Percentiles rank a stretch among this genome's conserved stretches.
These are phyloP conservation scores for Bufo bufo DNA, from an alignment of 2,113 vertebrate species.

Conservation along the genomic window DNA sequence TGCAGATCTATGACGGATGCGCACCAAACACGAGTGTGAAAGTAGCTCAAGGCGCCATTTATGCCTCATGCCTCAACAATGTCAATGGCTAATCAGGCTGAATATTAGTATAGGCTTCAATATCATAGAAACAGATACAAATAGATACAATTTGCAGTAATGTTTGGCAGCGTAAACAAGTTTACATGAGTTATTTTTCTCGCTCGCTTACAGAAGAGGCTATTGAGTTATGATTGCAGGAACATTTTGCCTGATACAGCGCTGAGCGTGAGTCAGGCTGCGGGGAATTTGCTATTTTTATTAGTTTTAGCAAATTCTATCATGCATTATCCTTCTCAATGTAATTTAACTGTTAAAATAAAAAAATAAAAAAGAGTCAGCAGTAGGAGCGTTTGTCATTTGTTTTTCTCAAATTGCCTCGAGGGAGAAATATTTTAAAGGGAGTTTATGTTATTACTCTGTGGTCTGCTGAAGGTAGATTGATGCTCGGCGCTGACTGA, in stretches of 20 bases:
- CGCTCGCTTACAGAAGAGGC: slow-evolving; percentile 28
- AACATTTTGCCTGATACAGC: slow-evolving; percentile 42
- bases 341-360: slow-evolving; percentile 26
- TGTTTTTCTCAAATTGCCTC: not conserved
- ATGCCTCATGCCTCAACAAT: too few relatives aligned
- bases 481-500: not conserved
- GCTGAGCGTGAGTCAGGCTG: slow-evolving; percentile 36
- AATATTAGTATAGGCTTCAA: too few relatives aligned
- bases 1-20: too few relatives aligned
- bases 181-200: slow-evolving; percentile 29
- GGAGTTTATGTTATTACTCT: not conserved
- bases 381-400: not conserved
- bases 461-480: not conserved
- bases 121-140: not conserved
- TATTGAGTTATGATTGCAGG: slow-evolving; percentile 40
- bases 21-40: too few relatives aligned
- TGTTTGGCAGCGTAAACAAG: not conserved
- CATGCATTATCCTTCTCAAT: not conserved
- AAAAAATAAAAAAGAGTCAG: slow-evolving; percentile 4
- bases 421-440: not conserved
- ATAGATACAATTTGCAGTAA: not conserved
- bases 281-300: slow-evolving; percentile 42
- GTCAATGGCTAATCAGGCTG: too few relatives aligned
- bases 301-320: slow-evolving; percentile 46
- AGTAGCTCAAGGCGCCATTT: too few relatives aligned